These are phyloP conservation scores for Cryptocephalus moraei DNA, from an alignment of 2,888 invertebrate species.

Conservation along the genomic window DNA sequence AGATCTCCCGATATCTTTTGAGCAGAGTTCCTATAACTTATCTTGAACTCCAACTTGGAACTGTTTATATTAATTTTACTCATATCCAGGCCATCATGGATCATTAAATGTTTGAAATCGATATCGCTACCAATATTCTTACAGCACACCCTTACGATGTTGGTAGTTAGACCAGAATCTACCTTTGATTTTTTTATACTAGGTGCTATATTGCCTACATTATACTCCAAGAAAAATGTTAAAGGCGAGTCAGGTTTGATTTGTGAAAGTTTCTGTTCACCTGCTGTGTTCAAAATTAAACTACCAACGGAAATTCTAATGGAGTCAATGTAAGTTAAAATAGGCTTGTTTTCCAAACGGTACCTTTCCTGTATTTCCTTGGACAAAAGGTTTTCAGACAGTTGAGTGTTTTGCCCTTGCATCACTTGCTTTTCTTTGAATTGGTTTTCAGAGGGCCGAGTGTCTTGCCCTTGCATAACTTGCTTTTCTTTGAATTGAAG, in stretches of 20 bases:
- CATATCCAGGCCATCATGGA: constrained; percentile 36
- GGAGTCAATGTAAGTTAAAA: constrained; percentile 35
- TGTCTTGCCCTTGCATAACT: constrained; percentile 14
- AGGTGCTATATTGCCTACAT: constrained; percentile 31
- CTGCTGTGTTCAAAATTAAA: constrained; percentile 37
- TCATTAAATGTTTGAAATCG: constrained; percentile 38
- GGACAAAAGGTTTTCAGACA: constrained; percentile 5
- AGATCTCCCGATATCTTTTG: constrained; percentile 37
- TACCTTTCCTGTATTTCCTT: not conserved
- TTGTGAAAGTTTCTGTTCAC: constrained; percentile 35
- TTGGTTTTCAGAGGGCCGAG: constrained; percentile 9
- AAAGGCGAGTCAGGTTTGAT: constrained; percentile 16
- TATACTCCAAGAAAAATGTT: constrained; percentile 41
- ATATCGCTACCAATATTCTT: constrained; percentile 28
- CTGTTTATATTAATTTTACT: constrained; percentile 26
- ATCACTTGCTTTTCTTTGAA: constrained; percentile 10
- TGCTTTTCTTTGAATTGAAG: constrained; percentile 6
- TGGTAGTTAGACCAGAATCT: constrained; percentile 29
- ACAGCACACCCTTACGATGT: constrained; percentile 35
- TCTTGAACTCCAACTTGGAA: constrained; percentile 35
- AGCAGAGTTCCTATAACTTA: constrained; percentile 38
- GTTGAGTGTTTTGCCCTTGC: constrained; percentile 13
- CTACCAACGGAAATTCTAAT: constrained; percentile 37
- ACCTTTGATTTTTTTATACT: constrained; percentile 24
- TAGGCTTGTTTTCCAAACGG: not conserved